Evolutionary conservation across 2,113 vertebrate genomes (phyloP).

Genomic region (Rhineura floridana): DNA sequence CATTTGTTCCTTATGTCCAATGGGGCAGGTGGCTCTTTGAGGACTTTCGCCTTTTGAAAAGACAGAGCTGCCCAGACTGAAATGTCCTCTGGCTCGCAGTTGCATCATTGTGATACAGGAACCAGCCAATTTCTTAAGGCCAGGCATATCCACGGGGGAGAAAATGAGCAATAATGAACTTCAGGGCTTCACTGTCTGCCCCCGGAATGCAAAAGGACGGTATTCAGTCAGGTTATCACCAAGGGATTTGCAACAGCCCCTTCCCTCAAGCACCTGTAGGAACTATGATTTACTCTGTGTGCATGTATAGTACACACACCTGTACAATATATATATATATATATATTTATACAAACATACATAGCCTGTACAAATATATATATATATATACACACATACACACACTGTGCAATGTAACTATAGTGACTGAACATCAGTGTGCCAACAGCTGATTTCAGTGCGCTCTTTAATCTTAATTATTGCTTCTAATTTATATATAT

Average conservation of each 20-base stretch:
- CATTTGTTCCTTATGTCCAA: no score
- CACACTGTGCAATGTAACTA: not conserved
- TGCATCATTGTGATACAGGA: not conserved
- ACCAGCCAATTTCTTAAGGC: not conserved
- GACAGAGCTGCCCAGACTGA: not conserved
- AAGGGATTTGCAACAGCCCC: not conserved
- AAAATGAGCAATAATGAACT: conserved; percentile 75
- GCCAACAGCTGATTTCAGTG: conserved; percentile 21
- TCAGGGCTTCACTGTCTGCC: conserved; percentile 38
- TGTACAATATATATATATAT: not conserved
- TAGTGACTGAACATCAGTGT: conserved; percentile 26
- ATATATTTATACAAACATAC: not conserved
- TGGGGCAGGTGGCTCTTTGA: not conserved
- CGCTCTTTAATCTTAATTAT: conserved; percentile 55
- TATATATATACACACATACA: not conserved
- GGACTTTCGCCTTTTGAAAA: not conserved
- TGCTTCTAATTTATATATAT: conserved; percentile 71
- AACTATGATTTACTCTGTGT: not conserved
- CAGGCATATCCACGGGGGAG: fast-evolving
- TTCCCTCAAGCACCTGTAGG: conserved; percentile 29
- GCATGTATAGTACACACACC: not conserved
- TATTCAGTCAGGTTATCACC: conserved; percentile 50
- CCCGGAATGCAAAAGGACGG: conserved; percentile 47
- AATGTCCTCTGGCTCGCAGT: not conserved
- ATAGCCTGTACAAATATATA: not conserved